A percentile compares a stretch with the other conserved stretches of the same genome.
Evolutionary conservation across 2,113 vertebrate species (phyloP).

Genomic region (Gasterosteus nipponicus): DNA sequence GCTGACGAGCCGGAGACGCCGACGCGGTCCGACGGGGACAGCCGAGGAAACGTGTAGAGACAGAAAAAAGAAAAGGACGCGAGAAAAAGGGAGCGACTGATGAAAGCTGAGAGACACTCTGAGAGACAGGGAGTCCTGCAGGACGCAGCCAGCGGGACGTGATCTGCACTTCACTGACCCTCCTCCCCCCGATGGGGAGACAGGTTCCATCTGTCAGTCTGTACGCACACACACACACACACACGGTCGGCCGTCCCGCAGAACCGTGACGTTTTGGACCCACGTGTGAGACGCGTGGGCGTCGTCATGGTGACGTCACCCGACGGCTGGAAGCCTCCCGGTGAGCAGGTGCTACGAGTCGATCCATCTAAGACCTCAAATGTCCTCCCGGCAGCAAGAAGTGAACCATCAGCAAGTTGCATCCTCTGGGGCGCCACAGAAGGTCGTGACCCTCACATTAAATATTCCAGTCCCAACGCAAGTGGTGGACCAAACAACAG

Average conservation of each 20-base stretch:
- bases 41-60: neutral
- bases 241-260: neutral
- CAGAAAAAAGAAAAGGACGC: slow-evolving; percentile 9
- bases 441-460: too few species aligned
- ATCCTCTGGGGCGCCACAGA: neutral
- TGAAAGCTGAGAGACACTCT: neutral
- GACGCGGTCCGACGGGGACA: neutral
- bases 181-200: neutral
- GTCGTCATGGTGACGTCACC: too few species aligned
- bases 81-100: slow-evolving; percentile 1
- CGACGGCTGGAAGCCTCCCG: neutral
- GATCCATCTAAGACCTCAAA: neutral
- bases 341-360: too few species aligned
- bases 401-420: neutral
- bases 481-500: too few species aligned
- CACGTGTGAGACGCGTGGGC: too few species aligned
- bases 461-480: too few species aligned
- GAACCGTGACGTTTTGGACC: neutral
- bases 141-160: neutral
- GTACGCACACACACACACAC: neutral
- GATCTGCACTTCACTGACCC: neutral
- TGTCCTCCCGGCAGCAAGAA: neutral
- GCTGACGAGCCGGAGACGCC: neutral
- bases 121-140: neutral
- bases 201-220: neutral